Percentiles rank a stretch among this genome's conserved stretches.
These are phyloP conservation scores for Baryphthengus martii DNA, from an alignment of 2,113 vertebrate genomes.

Conservation along the genomic window DNA sequence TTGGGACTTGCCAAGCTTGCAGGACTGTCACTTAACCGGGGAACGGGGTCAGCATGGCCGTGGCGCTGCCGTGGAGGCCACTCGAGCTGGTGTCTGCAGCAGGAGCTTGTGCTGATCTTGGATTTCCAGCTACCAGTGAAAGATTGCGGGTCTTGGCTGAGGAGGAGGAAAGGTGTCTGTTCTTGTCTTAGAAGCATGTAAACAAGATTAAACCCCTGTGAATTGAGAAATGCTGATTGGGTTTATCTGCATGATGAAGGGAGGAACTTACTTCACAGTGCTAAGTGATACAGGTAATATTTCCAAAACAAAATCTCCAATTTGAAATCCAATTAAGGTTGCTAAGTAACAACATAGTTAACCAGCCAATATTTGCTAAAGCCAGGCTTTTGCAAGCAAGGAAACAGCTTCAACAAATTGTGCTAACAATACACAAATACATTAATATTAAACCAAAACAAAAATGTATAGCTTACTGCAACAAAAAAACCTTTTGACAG, in stretches of 20 bases:
- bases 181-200: not conserved
- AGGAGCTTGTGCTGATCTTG: not conserved
- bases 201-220: not conserved
- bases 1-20: not conserved
- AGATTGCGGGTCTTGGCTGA: not conserved
- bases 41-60: rapidly evolving
- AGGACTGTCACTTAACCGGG: too few species aligned
- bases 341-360: conserved; percentile 64
- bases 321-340: conserved; percentile 69
- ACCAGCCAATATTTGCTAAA: conserved; percentile 64
- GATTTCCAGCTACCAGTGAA: not conserved
- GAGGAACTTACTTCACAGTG: conserved; percentile 22
- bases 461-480: not conserved
- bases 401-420: conserved; percentile 23
- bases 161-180: not conserved
- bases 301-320: conserved; percentile 59
- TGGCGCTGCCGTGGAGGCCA: not conserved
- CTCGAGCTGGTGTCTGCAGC: not conserved
- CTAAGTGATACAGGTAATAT: conserved; percentile 56
- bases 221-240: not conserved
- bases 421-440: conserved; percentile 38
- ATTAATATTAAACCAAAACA: conserved; percentile 22
- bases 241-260: conserved; percentile 28
- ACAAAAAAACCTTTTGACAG: not conserved
- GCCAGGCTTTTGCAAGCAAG: conserved; percentile 20